Evolutionary conservation across 2,797 vertebrate species (phyloP), one percentile per base, ranked within the genome.

Genomic region (Eulemur rubriventer): DNA sequence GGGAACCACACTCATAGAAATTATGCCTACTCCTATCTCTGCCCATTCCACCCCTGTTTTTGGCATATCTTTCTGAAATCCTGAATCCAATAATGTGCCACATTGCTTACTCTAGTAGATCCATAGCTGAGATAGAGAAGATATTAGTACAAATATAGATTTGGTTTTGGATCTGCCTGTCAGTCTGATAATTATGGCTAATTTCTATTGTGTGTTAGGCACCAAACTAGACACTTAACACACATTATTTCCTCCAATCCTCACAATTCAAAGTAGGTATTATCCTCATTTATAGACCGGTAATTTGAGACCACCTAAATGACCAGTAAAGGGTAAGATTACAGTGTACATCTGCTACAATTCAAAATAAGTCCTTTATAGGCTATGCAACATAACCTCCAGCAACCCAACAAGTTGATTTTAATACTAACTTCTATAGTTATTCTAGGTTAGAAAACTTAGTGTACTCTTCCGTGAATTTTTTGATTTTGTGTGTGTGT

Each of bases 301-400:
- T 52, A 83, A 78, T 61, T 16, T 79, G 26, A 83, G 50, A 84
- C 28, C 48, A 3, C 11, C 20, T 73, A 46, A 73, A 50, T 48
- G 24, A 67, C 11, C 22, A 20, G 2, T 35, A 70, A 81, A 92
- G 20, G 2, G 30, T 65, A 2, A 3, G 9, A 46, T 81, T 79
- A 79, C 30, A 89, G 28, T 6, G 5, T 11, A 26, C 13, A 48
- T 41, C n/a, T 76, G 20, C n/a, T 93, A 14, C 2, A 57, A 41
- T 46, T 95, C 17, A 61, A 93, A 83, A 70, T 75, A 72, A 86
- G n/a, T 78, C 7, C 17, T 92, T 91, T 35, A n/a, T 82, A 82
- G 55, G 57, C 6, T 63, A 55, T 38, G 59, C 3, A 92, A 24
- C 5, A 43, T 59, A 8, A 38, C 76, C 41, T 89, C 57, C 67